These are phyloP conservation scores for Acanthis flammea DNA, from an alignment of 2,797 vertebrate genomes.

Conservation along the genomic window DNA sequence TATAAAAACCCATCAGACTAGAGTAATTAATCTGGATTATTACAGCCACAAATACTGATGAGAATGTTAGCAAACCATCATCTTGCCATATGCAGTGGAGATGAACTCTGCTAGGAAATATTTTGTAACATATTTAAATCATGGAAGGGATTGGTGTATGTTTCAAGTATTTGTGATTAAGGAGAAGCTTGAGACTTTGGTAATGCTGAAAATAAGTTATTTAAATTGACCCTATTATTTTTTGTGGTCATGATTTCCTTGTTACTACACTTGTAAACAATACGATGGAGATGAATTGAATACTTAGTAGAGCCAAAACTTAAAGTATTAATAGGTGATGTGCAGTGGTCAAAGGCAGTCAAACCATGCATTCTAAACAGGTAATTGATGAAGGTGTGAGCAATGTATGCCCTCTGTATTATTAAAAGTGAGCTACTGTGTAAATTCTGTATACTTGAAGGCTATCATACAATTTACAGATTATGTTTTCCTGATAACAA, in stretches of 20 bases:
- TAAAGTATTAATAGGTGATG: not conserved
- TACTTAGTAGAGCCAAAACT: not conserved
- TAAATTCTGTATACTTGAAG: not conserved
- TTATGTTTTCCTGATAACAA: not conserved
- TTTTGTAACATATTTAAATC: not conserved
- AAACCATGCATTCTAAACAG: not conserved
- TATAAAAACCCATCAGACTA: not conserved
- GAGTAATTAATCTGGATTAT: not conserved
- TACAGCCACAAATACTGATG: not conserved
- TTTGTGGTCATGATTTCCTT: not conserved
- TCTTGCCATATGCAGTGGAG: not conserved
- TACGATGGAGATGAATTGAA: not conserved
- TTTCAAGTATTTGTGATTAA: not conserved
- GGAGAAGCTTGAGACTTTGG: not conserved
- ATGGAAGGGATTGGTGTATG: fast-evolving
- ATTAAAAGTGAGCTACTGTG: not conserved
- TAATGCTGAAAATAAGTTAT: not conserved
- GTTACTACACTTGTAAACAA: not conserved
- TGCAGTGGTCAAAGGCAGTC: not conserved
- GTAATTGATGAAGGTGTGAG: not conserved
- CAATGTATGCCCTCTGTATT: not conserved
- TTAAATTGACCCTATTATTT: not conserved
- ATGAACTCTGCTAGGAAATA: not conserved
- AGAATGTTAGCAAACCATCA: not conserved
- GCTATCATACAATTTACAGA: not conserved